Evolutionary conservation across 2,113 vertebrate species (phyloP).

Genomic region (Anser brachyrhynchus): DNA sequence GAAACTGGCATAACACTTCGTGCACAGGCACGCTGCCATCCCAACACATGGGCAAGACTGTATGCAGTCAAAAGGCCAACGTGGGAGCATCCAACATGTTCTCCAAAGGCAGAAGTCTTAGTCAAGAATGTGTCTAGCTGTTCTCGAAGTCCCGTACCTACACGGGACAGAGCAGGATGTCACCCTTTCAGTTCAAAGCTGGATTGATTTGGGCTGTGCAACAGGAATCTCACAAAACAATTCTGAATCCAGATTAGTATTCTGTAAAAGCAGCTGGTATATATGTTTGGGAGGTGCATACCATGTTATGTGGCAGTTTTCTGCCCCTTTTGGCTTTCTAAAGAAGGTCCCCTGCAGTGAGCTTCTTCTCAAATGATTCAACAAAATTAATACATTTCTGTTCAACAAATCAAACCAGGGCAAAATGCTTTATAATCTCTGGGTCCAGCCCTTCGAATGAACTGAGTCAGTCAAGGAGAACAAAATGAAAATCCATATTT

Average conservation of each 20-base stretch:
- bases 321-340: neutral
- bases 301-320: neutral
- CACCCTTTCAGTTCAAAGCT: neutral
- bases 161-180: neutral
- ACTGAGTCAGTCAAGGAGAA: constrained; percentile 13
- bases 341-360: neutral
- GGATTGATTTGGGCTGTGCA: neutral
- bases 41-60: constrained; percentile 59
- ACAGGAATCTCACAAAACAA: neutral
- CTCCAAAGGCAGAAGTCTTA: constrained; percentile 31
- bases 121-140: constrained; percentile 33
- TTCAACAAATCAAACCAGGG: neutral
- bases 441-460: neutral
- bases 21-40: constrained; percentile 57
- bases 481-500: constrained; percentile 11
- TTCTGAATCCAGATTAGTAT: neutral
- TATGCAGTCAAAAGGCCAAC: constrained; percentile 30
- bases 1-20: constrained; percentile 60
- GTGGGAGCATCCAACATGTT: neutral
- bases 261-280: neutral
- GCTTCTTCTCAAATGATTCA: neutral
- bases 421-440: neutral
- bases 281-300: neutral
- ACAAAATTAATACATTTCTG: neutral
- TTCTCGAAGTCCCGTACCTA: neutral